These are phyloP conservation scores for Hylia prasina DNA, from an alignment of 2,113 vertebrate genomes.

Conservation along the genomic window DNA sequence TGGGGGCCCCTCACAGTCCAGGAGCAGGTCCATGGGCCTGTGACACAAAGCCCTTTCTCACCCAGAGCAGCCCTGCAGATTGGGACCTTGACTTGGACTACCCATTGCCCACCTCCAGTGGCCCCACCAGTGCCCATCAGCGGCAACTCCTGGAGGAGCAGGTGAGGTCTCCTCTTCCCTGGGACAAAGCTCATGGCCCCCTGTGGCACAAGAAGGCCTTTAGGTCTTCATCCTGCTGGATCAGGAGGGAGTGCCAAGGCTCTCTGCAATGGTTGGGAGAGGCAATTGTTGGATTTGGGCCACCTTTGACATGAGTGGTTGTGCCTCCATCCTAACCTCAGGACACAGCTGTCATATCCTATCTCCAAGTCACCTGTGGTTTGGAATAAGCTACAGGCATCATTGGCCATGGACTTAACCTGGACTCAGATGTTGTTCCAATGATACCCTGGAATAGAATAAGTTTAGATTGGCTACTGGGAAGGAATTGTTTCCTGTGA, in stretches of 20 bases:
- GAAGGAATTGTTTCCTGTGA: neutral
- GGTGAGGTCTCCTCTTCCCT: conserved; percentile 2
- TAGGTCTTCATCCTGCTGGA: neutral
- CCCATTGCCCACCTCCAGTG: neutral
- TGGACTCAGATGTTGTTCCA: fast-evolving
- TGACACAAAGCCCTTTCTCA: neutral
- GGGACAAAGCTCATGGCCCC: fast-evolving
- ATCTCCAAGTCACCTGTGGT: neutral
- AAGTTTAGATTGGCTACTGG: neutral
- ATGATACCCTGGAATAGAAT: too few species aligned
- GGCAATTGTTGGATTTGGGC: neutral
- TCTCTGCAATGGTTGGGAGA: fast-evolving
- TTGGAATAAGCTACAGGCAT: neutral
- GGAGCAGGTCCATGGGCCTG: neutral
- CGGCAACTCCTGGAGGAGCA: conserved; percentile 50
- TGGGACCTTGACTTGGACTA: neutral
- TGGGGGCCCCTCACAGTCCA: neutral
- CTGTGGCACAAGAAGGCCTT: neutral
- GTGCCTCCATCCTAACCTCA: neutral
- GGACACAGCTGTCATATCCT: neutral
- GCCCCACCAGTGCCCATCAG: neutral
- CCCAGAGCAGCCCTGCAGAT: neutral
- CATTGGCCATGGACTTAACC: fast-evolving
- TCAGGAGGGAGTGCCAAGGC: neutral
- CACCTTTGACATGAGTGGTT: fast-evolving